These are phyloP conservation scores for Vombatus ursinus DNA, from an alignment of 2,113 vertebrate species.

Conservation along the genomic window DNA sequence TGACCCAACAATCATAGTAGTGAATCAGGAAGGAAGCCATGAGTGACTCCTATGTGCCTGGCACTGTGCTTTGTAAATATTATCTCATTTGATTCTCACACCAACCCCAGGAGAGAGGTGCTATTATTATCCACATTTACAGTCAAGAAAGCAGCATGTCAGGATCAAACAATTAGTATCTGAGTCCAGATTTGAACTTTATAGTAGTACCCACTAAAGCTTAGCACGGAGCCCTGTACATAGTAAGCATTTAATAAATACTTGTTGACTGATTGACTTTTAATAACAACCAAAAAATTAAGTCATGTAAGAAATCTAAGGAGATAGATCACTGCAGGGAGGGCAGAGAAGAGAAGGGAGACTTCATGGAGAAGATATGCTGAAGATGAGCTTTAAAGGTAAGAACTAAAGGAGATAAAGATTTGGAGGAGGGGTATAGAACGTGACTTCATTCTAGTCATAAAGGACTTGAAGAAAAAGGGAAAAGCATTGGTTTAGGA, in stretches of 20 bases:
- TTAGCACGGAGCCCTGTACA: not conserved
- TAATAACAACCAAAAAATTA: not conserved
- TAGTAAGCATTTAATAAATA: not conserved
- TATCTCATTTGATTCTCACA: not conserved
- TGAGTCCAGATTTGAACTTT: not conserved
- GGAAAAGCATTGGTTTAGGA: not conserved
- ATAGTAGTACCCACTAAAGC: accelerated
- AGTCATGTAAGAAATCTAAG: not conserved
- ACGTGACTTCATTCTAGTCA: not conserved
- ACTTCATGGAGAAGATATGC: not conserved
- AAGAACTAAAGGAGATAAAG: not conserved
- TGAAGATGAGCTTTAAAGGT: not conserved
- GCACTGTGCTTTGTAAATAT: not conserved
- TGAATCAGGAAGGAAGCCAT: not conserved
- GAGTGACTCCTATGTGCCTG: not conserved
- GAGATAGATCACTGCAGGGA: not conserved
- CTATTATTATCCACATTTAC: not conserved
- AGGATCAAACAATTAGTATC: not conserved
- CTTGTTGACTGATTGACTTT: not conserved
- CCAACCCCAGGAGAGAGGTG: not conserved
- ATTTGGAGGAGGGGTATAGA: too few species aligned
- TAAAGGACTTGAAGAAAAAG: not conserved
- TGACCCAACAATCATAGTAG: not conserved
- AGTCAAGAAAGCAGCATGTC: not conserved
- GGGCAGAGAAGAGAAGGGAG: not conserved